phyloP scores from a whole-genome alignment of 2,888 invertebrate species.

The Lasioglossum morio region DNA sequence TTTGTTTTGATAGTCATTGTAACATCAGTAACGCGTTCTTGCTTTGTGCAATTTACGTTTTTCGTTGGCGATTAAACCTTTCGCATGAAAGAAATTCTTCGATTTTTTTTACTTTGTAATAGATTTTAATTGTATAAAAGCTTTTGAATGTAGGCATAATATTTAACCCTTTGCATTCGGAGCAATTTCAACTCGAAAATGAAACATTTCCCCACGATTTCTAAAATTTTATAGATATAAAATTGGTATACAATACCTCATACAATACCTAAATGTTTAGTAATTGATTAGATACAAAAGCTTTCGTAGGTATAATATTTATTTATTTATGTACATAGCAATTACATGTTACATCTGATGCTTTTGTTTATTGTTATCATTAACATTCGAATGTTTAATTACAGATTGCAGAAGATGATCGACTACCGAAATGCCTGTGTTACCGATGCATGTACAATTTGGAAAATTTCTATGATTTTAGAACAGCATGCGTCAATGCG shows the following conservation, averaged over 20 bases:
- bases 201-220: too few relatives aligned
- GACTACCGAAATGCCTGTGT: conserved; percentile 85
- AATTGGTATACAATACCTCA: too few relatives aligned
- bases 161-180: too few relatives aligned
- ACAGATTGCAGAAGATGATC: conserved; percentile 84
- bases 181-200: too few relatives aligned
- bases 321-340: neutral
- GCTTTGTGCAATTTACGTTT: neutral
- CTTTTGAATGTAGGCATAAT: too few relatives aligned
- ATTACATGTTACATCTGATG: neutral
- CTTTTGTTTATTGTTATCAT: neutral
- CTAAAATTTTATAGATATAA: too few relatives aligned
- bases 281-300: too few relatives aligned
- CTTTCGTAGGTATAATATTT: neutral
- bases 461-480: conserved; percentile 85
- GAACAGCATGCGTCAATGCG: conserved; percentile 84
- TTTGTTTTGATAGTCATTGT: neutral
- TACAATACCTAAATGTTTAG: too few relatives aligned
- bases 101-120: neutral
- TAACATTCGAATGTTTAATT: conserved; percentile 56
- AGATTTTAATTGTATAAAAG: too few relatives aligned
- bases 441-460: conserved; percentile 85
- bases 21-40: neutral
- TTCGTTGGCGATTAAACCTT: neutral
- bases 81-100: neutral